Conservation (phyloP, 2,797 vertebrate species). For the Choloepus didactylus region DNA sequence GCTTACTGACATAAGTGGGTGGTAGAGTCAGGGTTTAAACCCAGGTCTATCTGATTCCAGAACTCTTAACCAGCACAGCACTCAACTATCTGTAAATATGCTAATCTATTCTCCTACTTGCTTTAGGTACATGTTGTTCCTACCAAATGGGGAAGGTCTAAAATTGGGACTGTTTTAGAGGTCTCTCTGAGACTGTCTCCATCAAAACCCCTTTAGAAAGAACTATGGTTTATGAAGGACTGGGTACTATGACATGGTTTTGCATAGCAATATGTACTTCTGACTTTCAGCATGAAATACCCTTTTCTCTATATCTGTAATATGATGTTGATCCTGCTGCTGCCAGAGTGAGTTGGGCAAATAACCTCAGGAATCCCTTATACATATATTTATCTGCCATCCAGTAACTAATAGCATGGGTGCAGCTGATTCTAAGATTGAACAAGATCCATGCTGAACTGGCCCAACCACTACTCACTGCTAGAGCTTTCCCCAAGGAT, state of each 20-base stretch:
- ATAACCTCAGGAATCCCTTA: neutral
- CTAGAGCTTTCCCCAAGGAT: neutral
- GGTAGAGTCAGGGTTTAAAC: slow-evolving; percentile 12
- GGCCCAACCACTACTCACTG: neutral
- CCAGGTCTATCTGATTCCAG: neutral
- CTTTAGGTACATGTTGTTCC: neutral
- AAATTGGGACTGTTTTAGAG: neutral
- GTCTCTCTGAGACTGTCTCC: neutral
- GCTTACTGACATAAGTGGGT: neutral
- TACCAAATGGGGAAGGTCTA: neutral
- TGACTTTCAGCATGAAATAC: neutral
- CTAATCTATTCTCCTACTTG: neutral
- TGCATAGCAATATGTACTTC: neutral
- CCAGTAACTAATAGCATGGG: neutral
- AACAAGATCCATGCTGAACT: neutral
- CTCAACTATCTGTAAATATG: neutral
- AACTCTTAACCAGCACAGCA: neutral
- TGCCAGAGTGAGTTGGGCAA: neutral
- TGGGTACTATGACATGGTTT: neutral
- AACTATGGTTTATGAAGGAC: neutral
- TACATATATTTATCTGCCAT: neutral
- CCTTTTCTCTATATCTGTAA: neutral
- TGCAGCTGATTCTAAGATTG: neutral
- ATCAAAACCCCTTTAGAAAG: neutral
- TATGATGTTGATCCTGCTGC: neutral